Evolutionary conservation across 2,888 invertebrate genomes (phyloP).

Genomic region (Sialis fuliginosa): DNA sequence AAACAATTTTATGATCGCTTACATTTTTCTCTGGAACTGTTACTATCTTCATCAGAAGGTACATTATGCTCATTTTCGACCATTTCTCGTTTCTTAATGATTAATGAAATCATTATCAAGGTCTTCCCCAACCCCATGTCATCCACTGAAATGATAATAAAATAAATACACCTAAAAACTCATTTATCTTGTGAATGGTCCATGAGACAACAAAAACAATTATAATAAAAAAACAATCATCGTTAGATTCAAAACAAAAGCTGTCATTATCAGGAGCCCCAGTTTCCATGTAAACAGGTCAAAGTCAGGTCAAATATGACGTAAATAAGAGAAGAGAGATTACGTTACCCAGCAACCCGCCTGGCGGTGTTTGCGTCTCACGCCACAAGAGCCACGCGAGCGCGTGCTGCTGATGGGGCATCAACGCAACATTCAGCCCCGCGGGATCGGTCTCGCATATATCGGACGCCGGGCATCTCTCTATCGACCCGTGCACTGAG

Average conservation of each 20-base stretch:
- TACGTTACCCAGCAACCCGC: constrained; percentile 65
- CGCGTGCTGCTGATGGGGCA: constrained; percentile 74
- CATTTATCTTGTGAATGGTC: not conserved
- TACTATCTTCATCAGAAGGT: constrained; percentile 14
- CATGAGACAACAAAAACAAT: not conserved
- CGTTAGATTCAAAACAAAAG: no score
- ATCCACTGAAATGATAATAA: constrained; percentile 33
- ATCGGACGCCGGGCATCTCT: constrained; percentile 43
- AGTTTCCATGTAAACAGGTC: no score
- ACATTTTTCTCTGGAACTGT: constrained; percentile 7
- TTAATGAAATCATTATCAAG: constrained; percentile 60
- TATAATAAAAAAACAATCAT: no score
- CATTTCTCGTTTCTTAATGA: constrained; percentile 32
- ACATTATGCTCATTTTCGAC: constrained; percentile 17
- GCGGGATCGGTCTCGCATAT: constrained; percentile 38
- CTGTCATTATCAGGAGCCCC: no score
- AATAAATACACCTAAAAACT: not conserved
- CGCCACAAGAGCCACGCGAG: constrained; percentile 81
- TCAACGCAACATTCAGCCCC: constrained; percentile 45
- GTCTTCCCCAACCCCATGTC: constrained; percentile 78
- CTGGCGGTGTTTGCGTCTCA: constrained; percentile 67
- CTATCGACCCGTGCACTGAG: constrained; percentile 52
- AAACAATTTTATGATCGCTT: constrained; percentile 6
- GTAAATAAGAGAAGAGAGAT: no score
- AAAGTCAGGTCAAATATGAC: no score